A percentile compares a stretch with the other conserved stretches of the same genome.
Evolutionary conservation across 2,888 invertebrate genomes (phyloP).

Genomic region (Gari tellinella): DNA sequence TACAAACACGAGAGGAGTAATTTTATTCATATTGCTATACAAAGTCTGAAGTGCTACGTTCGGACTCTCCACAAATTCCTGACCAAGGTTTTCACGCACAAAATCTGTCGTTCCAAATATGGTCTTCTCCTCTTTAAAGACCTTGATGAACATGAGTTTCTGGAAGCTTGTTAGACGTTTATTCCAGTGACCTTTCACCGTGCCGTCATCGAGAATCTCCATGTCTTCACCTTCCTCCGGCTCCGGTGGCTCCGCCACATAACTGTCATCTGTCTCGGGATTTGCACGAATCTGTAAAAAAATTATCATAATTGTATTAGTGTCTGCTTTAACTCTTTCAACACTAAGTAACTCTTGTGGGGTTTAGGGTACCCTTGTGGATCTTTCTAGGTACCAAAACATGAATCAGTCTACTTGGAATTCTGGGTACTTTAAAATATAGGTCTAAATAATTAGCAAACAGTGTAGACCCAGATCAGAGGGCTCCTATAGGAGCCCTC

Average conservation of each 20-base stretch:
- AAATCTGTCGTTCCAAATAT: conserved; percentile 93
- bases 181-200: conserved; percentile 88
- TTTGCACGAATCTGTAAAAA: conserved; percentile 78
- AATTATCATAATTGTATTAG: too few relatives aligned
- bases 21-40: conserved; percentile 84
- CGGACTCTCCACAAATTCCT: conserved; percentile 93
- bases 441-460: too few relatives aligned
- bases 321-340: too few relatives aligned
- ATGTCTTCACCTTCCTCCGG: conserved; percentile 57
- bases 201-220: conserved; percentile 64
- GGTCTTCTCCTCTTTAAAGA: conserved; percentile 91
- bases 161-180: conserved; percentile 89
- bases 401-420: too few relatives aligned
- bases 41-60: conserved; percentile 87
- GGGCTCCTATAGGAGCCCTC: too few relatives aligned
- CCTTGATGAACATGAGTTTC: conserved; percentile 91
- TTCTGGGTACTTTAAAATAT: too few relatives aligned
- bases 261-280: conserved; percentile 75
- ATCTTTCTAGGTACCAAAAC: too few relatives aligned
- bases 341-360: too few relatives aligned
- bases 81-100: conserved; percentile 91
- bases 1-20: conserved; percentile 93
- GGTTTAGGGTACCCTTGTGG: too few relatives aligned
- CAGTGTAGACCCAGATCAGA: too few relatives aligned
- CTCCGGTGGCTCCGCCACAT: conserved; percentile 74